phyloP scores from a whole-genome alignment of 2,113 vertebrate species.

The Bambusicola thoracicus region DNA sequence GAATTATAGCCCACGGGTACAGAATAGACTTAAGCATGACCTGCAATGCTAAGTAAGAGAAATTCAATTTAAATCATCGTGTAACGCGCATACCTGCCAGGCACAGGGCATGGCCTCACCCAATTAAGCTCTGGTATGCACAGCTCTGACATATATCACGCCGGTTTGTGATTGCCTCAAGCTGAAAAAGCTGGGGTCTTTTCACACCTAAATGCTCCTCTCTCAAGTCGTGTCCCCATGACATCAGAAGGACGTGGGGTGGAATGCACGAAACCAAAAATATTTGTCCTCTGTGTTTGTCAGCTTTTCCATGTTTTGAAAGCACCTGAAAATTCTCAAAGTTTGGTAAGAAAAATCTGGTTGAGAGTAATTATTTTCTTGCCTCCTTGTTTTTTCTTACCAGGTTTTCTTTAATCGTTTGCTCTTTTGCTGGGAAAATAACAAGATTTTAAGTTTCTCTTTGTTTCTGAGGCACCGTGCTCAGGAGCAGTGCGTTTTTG shows the following conservation, averaged over 20 bases:
- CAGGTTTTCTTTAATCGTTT: background rate
- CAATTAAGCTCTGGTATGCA: background rate
- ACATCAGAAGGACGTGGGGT: background rate
- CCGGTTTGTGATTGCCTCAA: background rate
- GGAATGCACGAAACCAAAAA: background rate
- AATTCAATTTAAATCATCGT: background rate
- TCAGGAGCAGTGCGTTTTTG: background rate
- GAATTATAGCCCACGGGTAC: background rate
- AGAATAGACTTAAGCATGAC: background rate
- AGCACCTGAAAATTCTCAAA: background rate
- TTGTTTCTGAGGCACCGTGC: background rate
- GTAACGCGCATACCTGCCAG: background rate
- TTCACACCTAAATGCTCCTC: background rate
- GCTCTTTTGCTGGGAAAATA: background rate
- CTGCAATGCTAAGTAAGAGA: background rate
- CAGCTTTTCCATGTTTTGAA: fast-evolving
- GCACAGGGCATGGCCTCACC: background rate
- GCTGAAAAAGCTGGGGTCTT: background rate
- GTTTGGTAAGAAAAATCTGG: background rate
- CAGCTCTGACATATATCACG: background rate
- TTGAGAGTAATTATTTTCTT: background rate
- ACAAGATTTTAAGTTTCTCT: background rate
- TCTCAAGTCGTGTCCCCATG: background rate
- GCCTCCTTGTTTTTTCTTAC: background rate
- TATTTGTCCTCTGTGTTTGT: background rate